phyloP scores from a whole-genome alignment of 2,113 vertebrate genomes.

The Phocoena phocoena region DNA sequence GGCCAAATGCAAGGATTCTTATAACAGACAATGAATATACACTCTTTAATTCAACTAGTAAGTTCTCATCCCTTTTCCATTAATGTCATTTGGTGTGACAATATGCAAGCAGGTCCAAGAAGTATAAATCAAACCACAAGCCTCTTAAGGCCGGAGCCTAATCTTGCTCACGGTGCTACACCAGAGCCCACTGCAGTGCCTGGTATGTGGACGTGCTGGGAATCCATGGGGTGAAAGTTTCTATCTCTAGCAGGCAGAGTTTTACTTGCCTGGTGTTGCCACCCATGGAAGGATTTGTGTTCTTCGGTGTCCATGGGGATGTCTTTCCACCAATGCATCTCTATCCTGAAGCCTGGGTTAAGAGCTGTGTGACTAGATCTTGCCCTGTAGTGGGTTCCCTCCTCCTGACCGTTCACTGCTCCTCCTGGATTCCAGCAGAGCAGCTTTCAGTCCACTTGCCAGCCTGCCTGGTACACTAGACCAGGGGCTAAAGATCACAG shows the following conservation, averaged over 20 bases:
- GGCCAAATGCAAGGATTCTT: constrained; percentile 2
- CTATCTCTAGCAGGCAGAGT: not conserved
- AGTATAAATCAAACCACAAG: not conserved
- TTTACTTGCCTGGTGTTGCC: not conserved
- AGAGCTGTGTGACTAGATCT: not conserved
- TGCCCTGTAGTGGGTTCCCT: not conserved
- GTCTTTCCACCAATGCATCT: not conserved
- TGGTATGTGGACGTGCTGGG: not conserved
- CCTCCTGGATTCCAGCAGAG: not conserved
- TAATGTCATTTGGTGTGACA: not conserved
- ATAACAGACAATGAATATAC: not conserved
- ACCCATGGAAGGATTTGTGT: not conserved
- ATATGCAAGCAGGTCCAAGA: not conserved
- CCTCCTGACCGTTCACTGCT: not conserved
- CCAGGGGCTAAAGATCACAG: not conserved
- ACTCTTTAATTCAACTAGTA: not conserved
- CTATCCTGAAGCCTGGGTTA: not conserved
- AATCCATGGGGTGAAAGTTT: not conserved
- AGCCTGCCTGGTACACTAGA: not conserved
- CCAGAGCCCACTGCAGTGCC: not conserved
- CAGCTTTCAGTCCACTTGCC: not conserved
- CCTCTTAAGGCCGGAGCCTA: not conserved
- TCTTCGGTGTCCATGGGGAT: not conserved
- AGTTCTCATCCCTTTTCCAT: not conserved
- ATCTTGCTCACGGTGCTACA: not conserved